Base-by-base conservation (phyloP, 2,797 vertebrate species). In the Salarias fasciatus region DNA sequence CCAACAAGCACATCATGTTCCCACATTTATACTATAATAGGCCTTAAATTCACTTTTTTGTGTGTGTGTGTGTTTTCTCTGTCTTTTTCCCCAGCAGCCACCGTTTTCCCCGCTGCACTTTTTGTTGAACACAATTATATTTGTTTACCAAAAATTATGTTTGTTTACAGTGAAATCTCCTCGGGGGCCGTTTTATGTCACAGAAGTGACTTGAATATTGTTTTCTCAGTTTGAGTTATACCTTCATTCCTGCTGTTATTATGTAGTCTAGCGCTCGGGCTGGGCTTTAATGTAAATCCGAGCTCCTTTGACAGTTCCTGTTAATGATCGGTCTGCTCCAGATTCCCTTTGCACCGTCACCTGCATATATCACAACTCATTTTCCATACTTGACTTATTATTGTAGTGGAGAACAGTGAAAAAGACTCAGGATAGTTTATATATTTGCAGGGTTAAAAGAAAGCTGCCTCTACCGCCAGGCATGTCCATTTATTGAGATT, bases 201-300 rank as follows among this genome's bases (percentile, higher is more conserved):
- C 6, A 4, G 11, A 50, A 38, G 29, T 28, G 43, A 35, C 13
- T 51, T 11, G 18, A 37, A 46, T 13, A 63, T 50, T 47, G 1
- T 47, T 78, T 68, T 33, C n/a, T 30, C 31, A 47, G 62, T 54
- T 59, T 37, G 35, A 49, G 14, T 36, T n/a, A 29, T 0, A 4
- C 18, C 47, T 40, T 47, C 18, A 42, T 46, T 55, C 15, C 44
- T 4, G 15, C 31, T 55, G 45, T 33, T 66, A 57, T 47, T 40
- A 43, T 41, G 37, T 14, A n/a, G 13, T 58, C 41, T 40, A 12
- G 13, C 35, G 38, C n/a, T 48, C 46, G n/a, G 15, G 28, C 29
- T 12, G 11, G 29, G 8, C 24, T 72, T 59, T 28, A 47, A 63
- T 64, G 29, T 57, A 57, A 50, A 70, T 63, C 28, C 48, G 5